Evolutionary conservation across 2,113 vertebrate genomes (phyloP).

Genomic region (Procavia capensis): DNA sequence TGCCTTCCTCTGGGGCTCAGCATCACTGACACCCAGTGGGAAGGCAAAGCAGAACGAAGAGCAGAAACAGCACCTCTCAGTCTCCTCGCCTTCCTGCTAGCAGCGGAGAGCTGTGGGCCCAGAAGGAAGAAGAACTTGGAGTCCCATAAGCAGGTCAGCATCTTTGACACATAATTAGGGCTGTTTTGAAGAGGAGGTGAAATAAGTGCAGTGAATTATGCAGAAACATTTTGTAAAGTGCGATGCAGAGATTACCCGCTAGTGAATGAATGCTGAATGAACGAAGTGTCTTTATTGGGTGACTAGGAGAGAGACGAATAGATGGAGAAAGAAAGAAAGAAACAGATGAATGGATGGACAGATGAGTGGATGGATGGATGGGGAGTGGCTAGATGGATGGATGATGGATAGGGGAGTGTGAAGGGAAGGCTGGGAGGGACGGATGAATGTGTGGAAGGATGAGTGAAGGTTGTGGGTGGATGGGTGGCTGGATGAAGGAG

Average conservation of each 20-base stretch:
- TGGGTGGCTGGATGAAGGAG: not conserved
- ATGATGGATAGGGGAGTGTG: no score
- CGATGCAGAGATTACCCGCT: not conserved
- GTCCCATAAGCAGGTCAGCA: rapidly evolving
- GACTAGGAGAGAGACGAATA: not conserved
- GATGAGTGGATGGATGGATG: no score
- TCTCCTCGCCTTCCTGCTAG: no score
- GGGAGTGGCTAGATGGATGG: no score
- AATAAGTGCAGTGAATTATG: not conserved
- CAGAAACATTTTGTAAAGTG: not conserved
- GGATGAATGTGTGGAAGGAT: no score
- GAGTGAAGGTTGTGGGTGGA: not conserved
- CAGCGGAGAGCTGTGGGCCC: rapidly evolving
- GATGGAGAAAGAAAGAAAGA: no score
- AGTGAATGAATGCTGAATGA: not conserved
- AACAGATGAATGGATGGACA: no score
- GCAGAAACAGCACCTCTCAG: rapidly evolving
- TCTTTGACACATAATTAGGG: not conserved
- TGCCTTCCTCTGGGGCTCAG: rapidly evolving
- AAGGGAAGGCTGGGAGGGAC: no score
- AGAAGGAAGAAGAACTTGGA: not conserved
- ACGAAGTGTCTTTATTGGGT: not conserved
- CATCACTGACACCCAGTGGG: not conserved
- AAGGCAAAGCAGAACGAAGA: rapidly evolving
- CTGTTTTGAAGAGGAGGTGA: not conserved